These are phyloP conservation scores for Fundulus diaphanus DNA, from an alignment of 2,797 vertebrate species.

Conservation along the genomic window DNA sequence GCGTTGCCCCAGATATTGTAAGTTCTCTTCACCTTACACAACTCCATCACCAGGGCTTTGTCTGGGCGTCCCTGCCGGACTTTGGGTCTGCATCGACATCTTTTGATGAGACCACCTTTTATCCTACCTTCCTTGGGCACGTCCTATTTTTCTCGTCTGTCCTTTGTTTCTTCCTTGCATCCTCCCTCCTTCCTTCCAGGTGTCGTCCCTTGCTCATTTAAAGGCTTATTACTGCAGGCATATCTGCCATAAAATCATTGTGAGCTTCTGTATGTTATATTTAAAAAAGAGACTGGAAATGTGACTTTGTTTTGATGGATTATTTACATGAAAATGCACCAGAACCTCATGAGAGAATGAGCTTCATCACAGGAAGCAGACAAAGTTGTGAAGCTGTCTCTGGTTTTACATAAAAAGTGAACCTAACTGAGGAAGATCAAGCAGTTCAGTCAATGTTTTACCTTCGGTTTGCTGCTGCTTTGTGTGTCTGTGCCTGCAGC, in stretches of 20 bases:
- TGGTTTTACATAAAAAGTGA: conserved; percentile 3
- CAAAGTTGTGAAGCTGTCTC: conserved; percentile 19
- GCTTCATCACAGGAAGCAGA: conserved; percentile 17
- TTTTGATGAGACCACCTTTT: too few relatives aligned
- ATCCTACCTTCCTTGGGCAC: too few relatives aligned
- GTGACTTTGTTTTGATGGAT: too few relatives aligned
- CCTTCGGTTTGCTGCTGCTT: conserved; percentile 39
- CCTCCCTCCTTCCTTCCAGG: not conserved
- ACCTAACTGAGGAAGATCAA: conserved; percentile 54
- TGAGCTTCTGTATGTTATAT: too few relatives aligned
- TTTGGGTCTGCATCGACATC: too few relatives aligned
- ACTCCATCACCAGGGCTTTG: too few relatives aligned
- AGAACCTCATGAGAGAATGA: conserved; percentile 4
- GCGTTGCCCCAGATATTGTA: too few relatives aligned
- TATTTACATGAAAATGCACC: too few relatives aligned
- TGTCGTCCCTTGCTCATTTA: not conserved
- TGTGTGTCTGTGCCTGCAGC: conserved; percentile 5
- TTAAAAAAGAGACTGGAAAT: too few relatives aligned
- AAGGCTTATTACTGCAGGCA: not conserved
- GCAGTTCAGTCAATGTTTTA: conserved; percentile 52
- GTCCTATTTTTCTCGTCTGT: not conserved
- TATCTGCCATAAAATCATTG: too few relatives aligned
- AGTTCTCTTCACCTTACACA: too few relatives aligned
- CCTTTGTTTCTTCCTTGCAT: not conserved
- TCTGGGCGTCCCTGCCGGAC: too few relatives aligned